Evolutionary conservation across 2,888 invertebrate species (phyloP).

Genomic region (Drosophila helvetica): DNA sequence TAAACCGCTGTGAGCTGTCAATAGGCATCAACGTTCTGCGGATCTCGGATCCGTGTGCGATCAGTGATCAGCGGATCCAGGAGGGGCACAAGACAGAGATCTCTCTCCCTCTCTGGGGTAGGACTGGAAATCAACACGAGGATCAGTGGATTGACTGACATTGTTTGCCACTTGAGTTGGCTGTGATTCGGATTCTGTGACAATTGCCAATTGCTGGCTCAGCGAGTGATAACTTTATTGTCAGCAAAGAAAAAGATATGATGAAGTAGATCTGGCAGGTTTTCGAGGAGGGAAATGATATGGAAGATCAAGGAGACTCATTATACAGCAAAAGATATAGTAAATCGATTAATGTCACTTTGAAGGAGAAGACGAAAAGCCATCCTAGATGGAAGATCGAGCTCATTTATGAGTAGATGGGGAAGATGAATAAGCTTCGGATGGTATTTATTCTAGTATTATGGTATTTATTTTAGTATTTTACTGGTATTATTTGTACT

Average conservation of each 20-base stretch:
- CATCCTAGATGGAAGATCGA: neutral
- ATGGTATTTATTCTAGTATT: neutral
- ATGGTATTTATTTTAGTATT: no score
- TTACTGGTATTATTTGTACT: no score
- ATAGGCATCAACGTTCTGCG: constrained; percentile 77
- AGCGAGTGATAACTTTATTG: constrained; percentile 43
- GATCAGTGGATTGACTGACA: constrained; percentile 62
- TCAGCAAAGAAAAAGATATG: neutral
- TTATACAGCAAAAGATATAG: neutral
- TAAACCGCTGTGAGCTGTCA: constrained; percentile 82
- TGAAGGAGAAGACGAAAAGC: neutral
- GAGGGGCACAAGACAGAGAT: constrained; percentile 4
- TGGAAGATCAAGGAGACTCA: neutral
- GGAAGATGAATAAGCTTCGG: neutral
- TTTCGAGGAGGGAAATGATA: neutral
- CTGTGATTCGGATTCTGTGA: constrained; percentile 64
- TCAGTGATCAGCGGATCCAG: constrained; percentile 23
- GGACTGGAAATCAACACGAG: constrained; percentile 36
- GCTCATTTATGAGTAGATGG: neutral
- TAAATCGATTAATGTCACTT: neutral
- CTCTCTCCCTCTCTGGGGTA: neutral
- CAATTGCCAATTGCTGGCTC: constrained; percentile 59
- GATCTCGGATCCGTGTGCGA: constrained; percentile 22
- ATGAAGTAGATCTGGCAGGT: constrained; percentile 4
- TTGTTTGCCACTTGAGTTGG: constrained; percentile 67